Conservation (phyloP, 2,888 invertebrate genomes). For the Stenolophus ochropezus region DNA sequence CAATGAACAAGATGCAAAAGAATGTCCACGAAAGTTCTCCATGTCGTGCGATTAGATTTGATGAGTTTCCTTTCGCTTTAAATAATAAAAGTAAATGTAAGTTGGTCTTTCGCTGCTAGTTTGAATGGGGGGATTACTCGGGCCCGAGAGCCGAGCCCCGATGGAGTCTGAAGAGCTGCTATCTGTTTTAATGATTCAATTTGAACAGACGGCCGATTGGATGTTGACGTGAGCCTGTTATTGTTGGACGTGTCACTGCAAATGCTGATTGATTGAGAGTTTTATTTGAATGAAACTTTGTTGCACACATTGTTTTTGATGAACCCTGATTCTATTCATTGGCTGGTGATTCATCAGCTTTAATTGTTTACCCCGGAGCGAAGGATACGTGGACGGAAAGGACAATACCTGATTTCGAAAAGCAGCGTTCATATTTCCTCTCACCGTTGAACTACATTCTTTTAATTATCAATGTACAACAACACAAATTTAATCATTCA, state of each 20-base stretch:
- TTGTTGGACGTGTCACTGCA: slow-evolving; percentile 40
- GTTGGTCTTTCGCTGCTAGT: slow-evolving; percentile 43
- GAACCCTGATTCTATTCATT: slow-evolving; percentile 3
- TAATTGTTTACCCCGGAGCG: not conserved
- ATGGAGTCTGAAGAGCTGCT: slow-evolving; percentile 1
- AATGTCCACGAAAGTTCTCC: no score
- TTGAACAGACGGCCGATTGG: slow-evolving; percentile 24
- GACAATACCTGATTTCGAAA: not conserved
- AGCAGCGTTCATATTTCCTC: no score
- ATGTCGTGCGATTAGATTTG: slow-evolving; percentile 14
- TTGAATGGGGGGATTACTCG: slow-evolving; percentile 31
- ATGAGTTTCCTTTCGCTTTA: slow-evolving; percentile 16
- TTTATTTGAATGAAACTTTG: slow-evolving; percentile 31
- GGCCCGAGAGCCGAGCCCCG: not conserved
- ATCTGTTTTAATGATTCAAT: slow-evolving; percentile 40
- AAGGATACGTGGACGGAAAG: not conserved
- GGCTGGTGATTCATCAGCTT: not conserved
- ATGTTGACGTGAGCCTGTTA: slow-evolving; percentile 32
- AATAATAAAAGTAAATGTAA: slow-evolving; percentile 53
- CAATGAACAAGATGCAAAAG: no score
- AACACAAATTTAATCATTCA: no score
- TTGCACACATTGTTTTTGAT: slow-evolving; percentile 11
- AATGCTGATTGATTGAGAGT: slow-evolving; percentile 24
- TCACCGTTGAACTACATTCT: no score
- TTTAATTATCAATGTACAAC: no score